Conservation (phyloP, 2,888 invertebrate genomes). For the Ectobius pallidus region DNA sequence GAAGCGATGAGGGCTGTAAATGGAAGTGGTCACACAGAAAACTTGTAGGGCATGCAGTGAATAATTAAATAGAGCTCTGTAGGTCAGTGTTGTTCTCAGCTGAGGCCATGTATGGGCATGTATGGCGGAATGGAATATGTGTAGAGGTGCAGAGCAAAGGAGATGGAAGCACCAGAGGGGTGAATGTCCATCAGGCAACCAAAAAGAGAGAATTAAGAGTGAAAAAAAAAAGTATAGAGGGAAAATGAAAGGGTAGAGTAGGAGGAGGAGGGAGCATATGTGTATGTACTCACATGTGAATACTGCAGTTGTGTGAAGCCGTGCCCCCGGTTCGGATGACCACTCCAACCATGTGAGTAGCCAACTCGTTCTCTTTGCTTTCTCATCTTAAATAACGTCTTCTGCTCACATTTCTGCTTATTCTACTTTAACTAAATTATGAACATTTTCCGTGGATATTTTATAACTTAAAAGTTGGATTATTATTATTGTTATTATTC, state of each 20-base stretch:
- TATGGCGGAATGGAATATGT: neutral
- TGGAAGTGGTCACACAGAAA: too few species aligned
- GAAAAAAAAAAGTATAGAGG: constrained; percentile 28
- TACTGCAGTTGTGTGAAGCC: neutral
- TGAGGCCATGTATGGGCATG: neutral
- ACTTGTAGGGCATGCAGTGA: too few species aligned
- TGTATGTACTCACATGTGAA: neutral
- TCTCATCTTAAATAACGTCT: too few species aligned
- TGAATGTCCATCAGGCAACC: constrained; percentile 32
- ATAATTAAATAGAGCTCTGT: too few species aligned
- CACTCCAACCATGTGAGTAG: neutral
- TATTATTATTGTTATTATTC: too few species aligned
- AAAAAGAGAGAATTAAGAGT: constrained; percentile 34
- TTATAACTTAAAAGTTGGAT: too few species aligned
- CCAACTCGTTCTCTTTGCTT: too few species aligned
- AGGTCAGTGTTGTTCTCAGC: neutral
- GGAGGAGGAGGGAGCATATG: constrained; percentile 1
- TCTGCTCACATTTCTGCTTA: too few species aligned
- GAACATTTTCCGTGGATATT: too few species aligned
- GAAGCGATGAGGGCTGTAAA: too few species aligned
- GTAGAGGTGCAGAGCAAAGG: neutral
- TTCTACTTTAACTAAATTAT: too few species aligned
- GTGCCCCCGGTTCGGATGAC: neutral
- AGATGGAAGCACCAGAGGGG: constrained; percentile 29
- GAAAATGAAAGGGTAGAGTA: neutral